Evolutionary conservation across 1,140 invertebrate species (phyloP), one percentile per base, ranked within the genome.

Genomic region (Orius insidiosus): DNA sequence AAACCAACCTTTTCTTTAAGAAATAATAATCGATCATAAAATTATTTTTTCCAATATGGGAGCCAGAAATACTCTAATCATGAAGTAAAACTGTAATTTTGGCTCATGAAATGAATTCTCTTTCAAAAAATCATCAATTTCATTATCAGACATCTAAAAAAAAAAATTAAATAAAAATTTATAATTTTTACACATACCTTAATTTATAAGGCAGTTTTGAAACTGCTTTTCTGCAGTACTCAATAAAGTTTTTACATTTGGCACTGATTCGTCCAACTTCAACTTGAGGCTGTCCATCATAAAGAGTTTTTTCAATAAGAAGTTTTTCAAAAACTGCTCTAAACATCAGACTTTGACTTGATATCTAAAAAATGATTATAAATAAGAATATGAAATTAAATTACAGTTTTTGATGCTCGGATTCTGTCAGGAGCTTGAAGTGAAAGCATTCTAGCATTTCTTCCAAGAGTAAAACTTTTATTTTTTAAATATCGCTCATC

Each of bases 21-120:
- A 68, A 72, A 93, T 45, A 90, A 61, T 16, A 85, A 59, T 58
- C 86, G 72, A 63, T 96, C 89, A 62, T 38, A 93, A 65, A 53
- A 94, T 80, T 1, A 88, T 63, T 52, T 72, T 74, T 66, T 96
- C 90, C 31, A 94, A 66, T 7, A 88, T 70, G 15, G 85, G 83
- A 9, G 85, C 84, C 47, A 89, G 65, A 49, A 78, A 70, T 55
- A 86, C 69, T 53, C 87, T 71, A 16, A 93, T 54, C 16, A 83
- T 71, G 69, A 88, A 87, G 61, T 88, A 93, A 11, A 80, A 58
- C 48, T 84, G 68, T 14, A 92, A 68, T 59, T 76, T 71, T 58
- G 75, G 68, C 60, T 72, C 67, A 9, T 69, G 58, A 37, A 54
- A 30, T 49, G 65, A 47, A 53, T 73, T 63, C 6, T 57, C 58